Conservation (phyloP, 2,113 vertebrate genomes). For the Miniopterus natalensis region DNA sequence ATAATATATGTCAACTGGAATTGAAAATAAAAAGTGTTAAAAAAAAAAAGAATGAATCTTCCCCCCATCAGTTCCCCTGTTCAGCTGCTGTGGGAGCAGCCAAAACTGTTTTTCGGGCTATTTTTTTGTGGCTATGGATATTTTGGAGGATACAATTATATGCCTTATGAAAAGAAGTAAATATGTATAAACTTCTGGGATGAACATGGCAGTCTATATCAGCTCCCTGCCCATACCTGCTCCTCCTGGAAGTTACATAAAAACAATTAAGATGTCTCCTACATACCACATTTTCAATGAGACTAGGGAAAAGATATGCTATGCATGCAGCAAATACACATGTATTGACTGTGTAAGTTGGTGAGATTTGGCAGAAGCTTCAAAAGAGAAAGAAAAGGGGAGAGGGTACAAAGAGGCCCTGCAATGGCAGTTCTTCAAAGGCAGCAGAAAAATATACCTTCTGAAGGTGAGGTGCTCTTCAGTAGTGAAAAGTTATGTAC, state of each 20-base stretch:
- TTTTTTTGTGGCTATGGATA: neutral
- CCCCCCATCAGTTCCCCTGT: neutral
- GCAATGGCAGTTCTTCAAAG: neutral
- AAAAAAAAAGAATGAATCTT: neutral
- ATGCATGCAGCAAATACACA: neutral
- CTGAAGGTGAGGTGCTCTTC: neutral
- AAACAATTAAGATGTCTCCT: neutral
- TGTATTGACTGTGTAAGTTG: neutral
- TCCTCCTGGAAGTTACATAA: slow-evolving; percentile 2
- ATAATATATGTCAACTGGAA: neutral
- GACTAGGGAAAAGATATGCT: neutral
- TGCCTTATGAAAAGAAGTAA: neutral
- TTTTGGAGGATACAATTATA: neutral
- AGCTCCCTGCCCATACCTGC: neutral
- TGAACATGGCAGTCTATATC: neutral
- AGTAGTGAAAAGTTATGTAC: neutral
- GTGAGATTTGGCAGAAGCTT: neutral
- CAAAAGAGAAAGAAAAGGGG: neutral
- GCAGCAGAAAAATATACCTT: neutral
- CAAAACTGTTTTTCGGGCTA: neutral
- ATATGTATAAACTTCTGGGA: neutral
- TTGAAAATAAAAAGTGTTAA: neutral
- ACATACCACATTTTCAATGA: neutral
- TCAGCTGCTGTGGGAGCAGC: accelerated
- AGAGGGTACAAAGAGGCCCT: neutral